Evolutionary conservation across 2,888 invertebrate species (phyloP).

Genomic region (Andricus curvator): DNA sequence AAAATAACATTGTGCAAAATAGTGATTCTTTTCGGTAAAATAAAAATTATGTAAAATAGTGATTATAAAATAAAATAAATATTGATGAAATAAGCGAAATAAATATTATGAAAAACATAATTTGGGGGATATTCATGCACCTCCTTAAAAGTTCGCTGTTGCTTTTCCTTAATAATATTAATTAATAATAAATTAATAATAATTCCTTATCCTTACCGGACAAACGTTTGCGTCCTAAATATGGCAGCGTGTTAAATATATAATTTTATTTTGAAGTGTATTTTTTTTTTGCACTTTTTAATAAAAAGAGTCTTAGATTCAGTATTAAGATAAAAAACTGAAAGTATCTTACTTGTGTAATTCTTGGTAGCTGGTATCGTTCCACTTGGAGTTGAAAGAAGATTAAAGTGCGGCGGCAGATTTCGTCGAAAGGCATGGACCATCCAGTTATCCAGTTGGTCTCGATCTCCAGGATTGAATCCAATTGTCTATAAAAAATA

Average conservation of each 20-base stretch:
- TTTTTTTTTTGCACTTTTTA: too few relatives aligned
- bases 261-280: neutral
- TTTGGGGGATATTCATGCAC: too few relatives aligned
- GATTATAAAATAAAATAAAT: too few relatives aligned
- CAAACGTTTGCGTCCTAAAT: neutral
- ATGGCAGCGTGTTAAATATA: neutral
- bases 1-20: too few relatives aligned
- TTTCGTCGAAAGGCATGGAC: constrained; percentile 90
- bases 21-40: too few relatives aligned
- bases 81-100: too few relatives aligned
- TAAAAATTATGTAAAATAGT: too few relatives aligned
- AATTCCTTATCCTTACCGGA: neutral
- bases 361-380: constrained; percentile 63
- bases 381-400: constrained; percentile 79
- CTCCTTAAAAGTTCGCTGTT: too few relatives aligned
- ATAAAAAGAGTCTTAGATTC: neutral
- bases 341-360: constrained; percentile 62
- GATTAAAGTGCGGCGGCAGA: constrained; percentile 91
- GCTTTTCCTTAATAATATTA: too few relatives aligned
- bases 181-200: too few relatives aligned
- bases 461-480: constrained; percentile 87
- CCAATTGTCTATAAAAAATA: constrained; percentile 85
- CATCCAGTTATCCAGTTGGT: constrained; percentile 90
- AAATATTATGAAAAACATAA: too few relatives aligned
- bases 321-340: constrained; percentile 31